Conservation (phyloP, 2,888 invertebrate genomes). For the Lagria hirta region DNA sequence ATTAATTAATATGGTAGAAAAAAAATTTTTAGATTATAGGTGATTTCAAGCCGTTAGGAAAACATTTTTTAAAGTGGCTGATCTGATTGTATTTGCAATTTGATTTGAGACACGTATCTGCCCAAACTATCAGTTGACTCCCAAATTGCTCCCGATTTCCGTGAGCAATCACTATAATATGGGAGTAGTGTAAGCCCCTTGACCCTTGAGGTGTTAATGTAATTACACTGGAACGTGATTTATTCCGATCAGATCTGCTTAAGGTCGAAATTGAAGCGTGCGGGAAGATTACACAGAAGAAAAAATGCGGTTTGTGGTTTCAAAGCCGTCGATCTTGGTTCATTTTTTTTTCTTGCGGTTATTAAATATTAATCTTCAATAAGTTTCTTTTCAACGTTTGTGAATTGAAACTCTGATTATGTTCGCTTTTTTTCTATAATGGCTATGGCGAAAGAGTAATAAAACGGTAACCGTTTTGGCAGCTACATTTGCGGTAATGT, state of each 20-base stretch:
- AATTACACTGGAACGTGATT: constrained; percentile 26
- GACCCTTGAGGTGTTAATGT: constrained; percentile 25
- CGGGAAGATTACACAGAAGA: constrained; percentile 9
- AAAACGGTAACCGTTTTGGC: too few relatives aligned
- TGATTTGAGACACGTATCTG: too few relatives aligned
- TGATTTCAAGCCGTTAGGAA: too few relatives aligned
- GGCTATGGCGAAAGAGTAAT: too few relatives aligned
- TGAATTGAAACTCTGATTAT: too few relatives aligned
- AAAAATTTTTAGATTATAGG: too few relatives aligned
- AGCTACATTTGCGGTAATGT: too few relatives aligned
- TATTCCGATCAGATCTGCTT: constrained; percentile 19
- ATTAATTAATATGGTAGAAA: too few relatives aligned
- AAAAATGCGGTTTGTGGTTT: constrained; percentile 21
- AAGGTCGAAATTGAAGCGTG: constrained; percentile 21
- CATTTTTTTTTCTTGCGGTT: constrained; percentile 17
- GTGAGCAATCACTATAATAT: constrained; percentile 23
- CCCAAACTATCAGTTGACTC: too few relatives aligned
- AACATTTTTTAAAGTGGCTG: too few relatives aligned
- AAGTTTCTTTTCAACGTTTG: neutral
- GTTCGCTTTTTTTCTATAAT: too few relatives aligned
- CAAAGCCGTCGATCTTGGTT: constrained; percentile 4
- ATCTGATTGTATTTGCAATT: too few relatives aligned
- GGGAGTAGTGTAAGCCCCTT: constrained; percentile 14
- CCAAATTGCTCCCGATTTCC: constrained; percentile 26
- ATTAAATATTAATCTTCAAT: constrained; percentile 14